Evolutionary conservation across 2,888 invertebrate genomes (phyloP).

Genomic region (Polietes domitor): DNA sequence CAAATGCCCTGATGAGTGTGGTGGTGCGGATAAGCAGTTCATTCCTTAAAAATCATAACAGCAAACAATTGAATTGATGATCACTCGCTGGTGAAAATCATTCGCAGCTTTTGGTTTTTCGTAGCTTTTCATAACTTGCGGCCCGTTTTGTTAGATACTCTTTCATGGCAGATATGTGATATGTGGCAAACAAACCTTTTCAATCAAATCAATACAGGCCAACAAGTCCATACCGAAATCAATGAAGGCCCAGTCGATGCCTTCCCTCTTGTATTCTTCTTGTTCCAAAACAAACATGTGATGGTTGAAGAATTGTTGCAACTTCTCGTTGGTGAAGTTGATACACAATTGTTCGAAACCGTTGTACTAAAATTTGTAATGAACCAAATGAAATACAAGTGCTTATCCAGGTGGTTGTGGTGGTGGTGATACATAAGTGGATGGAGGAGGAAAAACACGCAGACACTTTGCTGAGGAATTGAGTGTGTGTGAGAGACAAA

Average conservation of each 20-base stretch:
- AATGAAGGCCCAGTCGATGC: constrained; percentile 95
- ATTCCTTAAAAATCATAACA: not conserved
- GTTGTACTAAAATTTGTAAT: constrained; percentile 81
- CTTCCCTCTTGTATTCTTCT: constrained; percentile 95
- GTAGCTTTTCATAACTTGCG: not conserved
- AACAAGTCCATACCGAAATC: constrained; percentile 96
- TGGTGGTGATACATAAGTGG: not conserved
- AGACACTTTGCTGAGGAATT: no score
- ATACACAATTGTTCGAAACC: constrained; percentile 96
- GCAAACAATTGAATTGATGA: no score
- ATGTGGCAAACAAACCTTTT: constrained; percentile 83
- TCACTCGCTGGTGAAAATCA: no score
- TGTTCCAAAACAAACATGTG: constrained; percentile 97
- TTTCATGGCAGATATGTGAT: constrained; percentile 13
- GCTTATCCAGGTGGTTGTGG: constrained; percentile 1
- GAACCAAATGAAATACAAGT: not conserved
- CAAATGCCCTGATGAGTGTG: no score
- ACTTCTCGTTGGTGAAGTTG: constrained; percentile 96
- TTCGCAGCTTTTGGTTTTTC: not conserved
- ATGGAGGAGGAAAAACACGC: not conserved
- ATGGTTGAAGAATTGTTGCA: constrained; percentile 97
- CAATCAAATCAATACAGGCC: constrained; percentile 89
- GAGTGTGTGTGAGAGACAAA: no score
- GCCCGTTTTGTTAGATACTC: not conserved
- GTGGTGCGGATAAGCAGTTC: constrained; percentile 16